Evolutionary conservation across 30 jellyfish, hydroid and myxozoan genomes (phyloP), one percentile per base, ranked within the genome.

Genomic region (Clytia hemisphaerica): DNA sequence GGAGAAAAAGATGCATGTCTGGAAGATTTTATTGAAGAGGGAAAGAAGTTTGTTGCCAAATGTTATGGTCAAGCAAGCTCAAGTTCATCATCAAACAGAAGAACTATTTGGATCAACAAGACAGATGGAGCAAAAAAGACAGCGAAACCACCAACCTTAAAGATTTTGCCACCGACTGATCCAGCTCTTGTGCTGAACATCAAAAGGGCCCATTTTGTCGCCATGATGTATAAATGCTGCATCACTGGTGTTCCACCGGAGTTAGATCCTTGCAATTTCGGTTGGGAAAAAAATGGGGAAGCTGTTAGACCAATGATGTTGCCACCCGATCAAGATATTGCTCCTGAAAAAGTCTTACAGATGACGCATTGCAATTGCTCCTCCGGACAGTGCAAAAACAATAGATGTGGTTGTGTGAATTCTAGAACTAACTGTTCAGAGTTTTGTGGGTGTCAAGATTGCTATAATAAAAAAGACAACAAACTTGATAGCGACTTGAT

Each of bases 121-220:
- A 46, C 3, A 46, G 60, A 46, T 31, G 60, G 60, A 9, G 60
- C 60, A 46, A 46, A 46, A 30, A 46, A 46, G 60, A 46, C 30
- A n/a, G 60, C 60, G 2, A 46, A 46, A 46, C 60, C 60, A 46
- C 60, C 60, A 46, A 9, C 60, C 9, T 46, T 46, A 9, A 2
- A 2, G 2, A 46, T 26, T 2, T 46, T 46, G 25, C 60, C 60
- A 2, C 9, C 60, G 2, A 46, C 60, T 2, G 60, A 46, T 46
- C 30, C 19, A 46, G 60, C 60, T 3, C 60, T 46, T 46, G 3
- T n/a, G 25, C 25, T 3, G 2, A 46, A 46, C 60, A 46, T 46
- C 19, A 46, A 46, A 9, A 3, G 60, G 25, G 60, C 60, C 19
- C 60, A 46, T 2, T 46, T 2, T 9, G 9, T 46, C 6, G 60